A percentile compares a stretch with the other conserved stretches of the same genome.
These are phyloP conservation scores for Automeris io DNA, from an alignment of 2,888 invertebrate species.

Conservation along the genomic window DNA sequence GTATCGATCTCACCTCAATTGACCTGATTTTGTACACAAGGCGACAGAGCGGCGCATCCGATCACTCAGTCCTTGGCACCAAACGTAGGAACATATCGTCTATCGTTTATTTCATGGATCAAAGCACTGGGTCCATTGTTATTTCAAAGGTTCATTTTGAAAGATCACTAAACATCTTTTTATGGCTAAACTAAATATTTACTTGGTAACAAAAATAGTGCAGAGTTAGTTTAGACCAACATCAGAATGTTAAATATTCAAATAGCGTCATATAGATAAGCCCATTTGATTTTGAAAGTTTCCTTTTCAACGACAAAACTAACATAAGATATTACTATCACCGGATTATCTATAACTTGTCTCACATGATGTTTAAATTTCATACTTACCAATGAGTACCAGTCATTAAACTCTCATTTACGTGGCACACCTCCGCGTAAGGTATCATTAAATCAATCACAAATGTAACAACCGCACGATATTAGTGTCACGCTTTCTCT, in stretches of 20 bases:
- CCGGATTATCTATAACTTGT: too few relatives aligned
- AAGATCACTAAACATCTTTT: constrained; percentile 42
- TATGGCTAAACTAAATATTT: too few relatives aligned
- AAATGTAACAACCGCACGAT: constrained; percentile 9
- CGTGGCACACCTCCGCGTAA: constrained; percentile 2
- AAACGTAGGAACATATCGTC: constrained; percentile 28
- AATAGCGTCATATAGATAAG: too few relatives aligned
- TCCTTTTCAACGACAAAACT: too few relatives aligned
- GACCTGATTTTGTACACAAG: constrained; percentile 49
- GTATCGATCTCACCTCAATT: constrained; percentile 22
- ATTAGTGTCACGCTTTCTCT: constrained; percentile 7
- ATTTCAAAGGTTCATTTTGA: constrained; percentile 33
- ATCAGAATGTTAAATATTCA: too few relatives aligned
- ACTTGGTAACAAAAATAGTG: too few relatives aligned
- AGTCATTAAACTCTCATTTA: not conserved
- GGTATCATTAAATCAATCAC: constrained; percentile 23
- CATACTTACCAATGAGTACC: too few relatives aligned
- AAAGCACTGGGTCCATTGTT: constrained; percentile 56
- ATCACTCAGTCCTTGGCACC: constrained; percentile 63
- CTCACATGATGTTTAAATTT: too few relatives aligned
- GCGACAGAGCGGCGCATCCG: constrained; percentile 57
- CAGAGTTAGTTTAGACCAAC: too few relatives aligned
- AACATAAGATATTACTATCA: too few relatives aligned
- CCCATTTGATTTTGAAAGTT: too few relatives aligned
- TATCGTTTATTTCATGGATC: constrained; percentile 43